phyloP scores from a whole-genome alignment of 2,888 invertebrate genomes.

The Parascotia fuliginaria region DNA sequence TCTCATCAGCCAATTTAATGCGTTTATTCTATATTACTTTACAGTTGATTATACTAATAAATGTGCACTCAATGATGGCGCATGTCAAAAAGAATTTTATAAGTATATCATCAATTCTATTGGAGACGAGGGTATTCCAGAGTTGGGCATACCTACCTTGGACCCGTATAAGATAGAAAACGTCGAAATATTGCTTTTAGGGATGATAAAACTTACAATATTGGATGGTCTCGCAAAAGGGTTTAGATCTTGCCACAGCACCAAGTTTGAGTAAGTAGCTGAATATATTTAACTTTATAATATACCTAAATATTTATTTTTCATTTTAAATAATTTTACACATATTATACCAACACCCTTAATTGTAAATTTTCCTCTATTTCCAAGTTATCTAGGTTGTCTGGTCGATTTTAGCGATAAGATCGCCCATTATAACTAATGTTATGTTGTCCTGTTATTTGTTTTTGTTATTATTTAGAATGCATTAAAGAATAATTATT shows the following conservation, averaged over 20 bases:
- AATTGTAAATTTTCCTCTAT: no score
- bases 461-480: no score
- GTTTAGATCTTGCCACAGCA: conserved; percentile 13
- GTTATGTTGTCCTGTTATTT: no score
- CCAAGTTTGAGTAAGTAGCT: conserved; percentile 18
- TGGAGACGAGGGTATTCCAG: conserved; percentile 17
- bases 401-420: no score
- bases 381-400: no score
- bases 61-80: conserved; percentile 12
- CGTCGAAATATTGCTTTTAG: background rate
- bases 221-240: conserved; percentile 21
- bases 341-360: no score
- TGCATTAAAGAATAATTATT: no score
- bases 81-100: conserved; percentile 4
- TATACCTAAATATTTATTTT: no score
- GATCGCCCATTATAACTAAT: no score
- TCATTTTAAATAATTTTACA: no score
- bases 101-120: background rate
- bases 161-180: conserved; percentile 19
- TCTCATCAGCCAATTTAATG: background rate
- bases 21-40: background rate
- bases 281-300: no score
- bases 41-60: conserved; percentile 15
- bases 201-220: conserved; percentile 11
- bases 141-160: conserved; percentile 10